A percentile compares a stretch with the other conserved stretches of the same genome.
These are phyloP conservation scores for Oxyruncus cristatus DNA, from an alignment of 2,113 vertebrate genomes.

Conservation along the genomic window DNA sequence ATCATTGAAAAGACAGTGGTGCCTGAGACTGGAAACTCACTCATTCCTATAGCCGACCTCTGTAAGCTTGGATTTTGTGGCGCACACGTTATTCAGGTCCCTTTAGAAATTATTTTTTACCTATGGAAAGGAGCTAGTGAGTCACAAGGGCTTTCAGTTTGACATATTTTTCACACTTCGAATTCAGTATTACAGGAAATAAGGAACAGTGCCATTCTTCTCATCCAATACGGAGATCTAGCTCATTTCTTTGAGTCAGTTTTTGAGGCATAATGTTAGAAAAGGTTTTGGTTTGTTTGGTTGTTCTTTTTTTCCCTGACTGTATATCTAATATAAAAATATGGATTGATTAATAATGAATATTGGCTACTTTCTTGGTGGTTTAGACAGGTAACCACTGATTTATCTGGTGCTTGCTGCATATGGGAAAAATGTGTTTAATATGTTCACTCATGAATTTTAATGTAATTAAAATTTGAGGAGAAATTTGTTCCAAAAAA, in stretches of 20 bases:
- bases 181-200: neutral
- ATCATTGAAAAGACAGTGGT: neutral
- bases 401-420: neutral
- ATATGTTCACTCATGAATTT: neutral
- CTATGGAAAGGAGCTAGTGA: neutral
- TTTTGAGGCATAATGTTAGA: neutral
- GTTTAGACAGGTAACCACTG: neutral
- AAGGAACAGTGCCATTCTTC: neutral
- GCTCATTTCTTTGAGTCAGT: neutral
- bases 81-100: neutral
- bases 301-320: neutral
- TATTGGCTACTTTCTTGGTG: neutral
- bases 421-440: neutral
- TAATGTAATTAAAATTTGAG: neutral
- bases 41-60: neutral
- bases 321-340: neutral
- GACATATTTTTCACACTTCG: neutral
- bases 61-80: neutral
- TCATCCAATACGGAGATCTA: neutral
- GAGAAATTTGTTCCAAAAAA: no score
- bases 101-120: neutral
- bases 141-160: neutral
- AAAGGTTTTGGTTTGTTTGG: rapidly evolving
- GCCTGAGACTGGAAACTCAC: neutral
- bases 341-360: neutral